These are phyloP conservation scores for Emydocephalus ijimae DNA, from an alignment of 2,113 vertebrate genomes.

Conservation along the genomic window DNA sequence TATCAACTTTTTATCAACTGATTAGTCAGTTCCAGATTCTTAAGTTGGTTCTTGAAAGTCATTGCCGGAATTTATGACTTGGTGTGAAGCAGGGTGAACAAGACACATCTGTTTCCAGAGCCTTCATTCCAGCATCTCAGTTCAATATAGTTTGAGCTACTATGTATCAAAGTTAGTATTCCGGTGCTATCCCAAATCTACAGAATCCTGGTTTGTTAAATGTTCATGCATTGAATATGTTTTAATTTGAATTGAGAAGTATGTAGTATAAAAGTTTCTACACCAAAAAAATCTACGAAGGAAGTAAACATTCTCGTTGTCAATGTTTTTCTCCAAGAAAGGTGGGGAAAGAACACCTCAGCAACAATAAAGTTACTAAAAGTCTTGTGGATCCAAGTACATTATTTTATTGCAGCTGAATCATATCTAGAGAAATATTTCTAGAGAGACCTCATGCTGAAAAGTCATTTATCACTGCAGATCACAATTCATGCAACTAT, in stretches of 20 bases:
- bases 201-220: background rate
- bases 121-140: background rate
- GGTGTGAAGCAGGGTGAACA: background rate
- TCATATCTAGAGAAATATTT: background rate
- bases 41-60: background rate
- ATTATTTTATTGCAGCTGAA: background rate
- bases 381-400: background rate
- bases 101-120: background rate
- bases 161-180: background rate
- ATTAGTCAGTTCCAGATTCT: background rate
- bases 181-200: background rate
- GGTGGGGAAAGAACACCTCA: background rate
- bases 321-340: background rate
- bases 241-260: background rate
- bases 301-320: background rate
- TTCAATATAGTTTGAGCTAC: background rate
- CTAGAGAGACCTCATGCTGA: background rate
- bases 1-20: background rate
- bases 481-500: background rate
- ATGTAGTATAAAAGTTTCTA: background rate
- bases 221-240: background rate
- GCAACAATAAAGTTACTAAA: background rate
- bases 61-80: background rate
- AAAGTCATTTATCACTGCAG: background rate
- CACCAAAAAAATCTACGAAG: background rate